These are phyloP conservation scores for Helicorthomorpha holstii DNA, from an alignment of 1,140 invertebrate species.

Conservation along the genomic window DNA sequence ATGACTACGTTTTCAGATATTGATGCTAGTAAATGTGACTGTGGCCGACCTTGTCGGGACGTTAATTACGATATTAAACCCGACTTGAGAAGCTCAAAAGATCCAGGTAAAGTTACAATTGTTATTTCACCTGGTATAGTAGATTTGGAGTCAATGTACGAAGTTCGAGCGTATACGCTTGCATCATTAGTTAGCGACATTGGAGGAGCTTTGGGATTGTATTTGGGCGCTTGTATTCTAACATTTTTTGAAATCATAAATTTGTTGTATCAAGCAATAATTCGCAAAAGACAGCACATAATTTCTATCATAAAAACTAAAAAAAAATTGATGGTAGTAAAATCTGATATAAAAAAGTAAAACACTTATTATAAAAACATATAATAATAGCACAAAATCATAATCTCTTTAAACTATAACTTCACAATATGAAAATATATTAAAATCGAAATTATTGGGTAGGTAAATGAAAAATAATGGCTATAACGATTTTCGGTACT, in stretches of 20 bases:
- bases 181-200: not conserved
- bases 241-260: not conserved
- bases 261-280: too few relatives aligned
- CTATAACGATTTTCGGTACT: too few relatives aligned
- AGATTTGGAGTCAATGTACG: not conserved
- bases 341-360: too few relatives aligned
- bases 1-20: not conserved
- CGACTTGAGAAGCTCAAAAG: not conserved
- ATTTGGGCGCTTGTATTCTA: not conserved
- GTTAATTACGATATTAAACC: not conserved
- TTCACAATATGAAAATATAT: too few relatives aligned
- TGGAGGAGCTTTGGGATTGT: not conserved
- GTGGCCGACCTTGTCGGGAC: not conserved
- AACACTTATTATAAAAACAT: too few relatives aligned
- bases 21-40: not conserved
- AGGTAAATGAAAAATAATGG: too few relatives aligned
- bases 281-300: too few relatives aligned
- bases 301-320: too few relatives aligned
- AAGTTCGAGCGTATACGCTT: not conserved
- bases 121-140: not conserved
- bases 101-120: not conserved
- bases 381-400: too few relatives aligned
- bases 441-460: too few relatives aligned
- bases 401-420: too few relatives aligned
- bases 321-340: too few relatives aligned